phyloP scores from a whole-genome alignment of 2,888 invertebrate genomes.

The Nematopogon swammerdamellus region DNA sequence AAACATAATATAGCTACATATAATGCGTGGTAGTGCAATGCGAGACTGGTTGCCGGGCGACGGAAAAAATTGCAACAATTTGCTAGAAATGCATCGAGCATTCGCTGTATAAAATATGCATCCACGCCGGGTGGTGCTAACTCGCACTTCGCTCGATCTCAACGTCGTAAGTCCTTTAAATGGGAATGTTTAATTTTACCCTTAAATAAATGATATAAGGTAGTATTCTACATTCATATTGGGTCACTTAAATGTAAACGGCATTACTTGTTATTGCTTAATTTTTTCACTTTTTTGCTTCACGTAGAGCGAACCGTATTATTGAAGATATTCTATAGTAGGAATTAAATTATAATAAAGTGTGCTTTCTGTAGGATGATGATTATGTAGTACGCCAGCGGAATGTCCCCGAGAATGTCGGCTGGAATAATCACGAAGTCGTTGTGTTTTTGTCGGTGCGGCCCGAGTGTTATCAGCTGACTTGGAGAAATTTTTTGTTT shows the following conservation, averaged over 20 bases:
- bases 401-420: neutral
- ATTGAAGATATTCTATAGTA: neutral
- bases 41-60: neutral
- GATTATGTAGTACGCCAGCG: neutral
- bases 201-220: too few relatives aligned
- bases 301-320: neutral
- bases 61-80: slow-evolving; percentile 50
- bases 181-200: too few relatives aligned
- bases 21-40: too few relatives aligned
- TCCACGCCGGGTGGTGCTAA: neutral
- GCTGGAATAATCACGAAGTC: neutral
- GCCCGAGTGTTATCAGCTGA: neutral
- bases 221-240: too few relatives aligned
- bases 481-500: neutral
- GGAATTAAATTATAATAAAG: neutral
- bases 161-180: too few relatives aligned
- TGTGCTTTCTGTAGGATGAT: neutral
- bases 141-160: neutral
- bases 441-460: neutral
- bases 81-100: slow-evolving; percentile 48
- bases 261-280: neutral
- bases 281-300: neutral
- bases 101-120: neutral
- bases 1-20: too few relatives aligned
- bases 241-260: too few relatives aligned